Percentiles rank a stretch among this genome's conserved stretches.
These are phyloP conservation scores for Coranthus polyacanthus DNA, from an alignment of 2,797 vertebrate genomes.

Conservation along the genomic window DNA sequence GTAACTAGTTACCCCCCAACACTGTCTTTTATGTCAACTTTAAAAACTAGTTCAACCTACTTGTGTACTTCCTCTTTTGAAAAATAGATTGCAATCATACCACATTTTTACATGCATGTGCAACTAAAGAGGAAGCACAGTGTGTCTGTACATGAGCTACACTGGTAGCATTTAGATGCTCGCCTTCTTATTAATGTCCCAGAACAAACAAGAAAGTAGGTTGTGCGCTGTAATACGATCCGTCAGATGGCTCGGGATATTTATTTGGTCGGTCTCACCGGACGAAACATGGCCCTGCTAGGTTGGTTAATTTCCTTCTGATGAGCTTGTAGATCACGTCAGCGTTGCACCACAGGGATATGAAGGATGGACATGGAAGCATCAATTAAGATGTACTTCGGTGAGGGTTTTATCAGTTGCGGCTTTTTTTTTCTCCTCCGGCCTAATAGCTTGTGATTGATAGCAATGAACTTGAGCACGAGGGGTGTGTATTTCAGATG, in stretches of 20 bases:
- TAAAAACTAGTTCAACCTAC: background rate
- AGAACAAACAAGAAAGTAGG: constrained; percentile 32
- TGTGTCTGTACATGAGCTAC: background rate
- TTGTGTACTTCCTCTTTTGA: background rate
- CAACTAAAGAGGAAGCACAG: background rate
- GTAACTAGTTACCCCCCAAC: no score
- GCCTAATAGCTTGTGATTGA: constrained; percentile 76
- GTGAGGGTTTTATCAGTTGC: constrained; percentile 66
- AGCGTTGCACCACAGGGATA: constrained; percentile 54
- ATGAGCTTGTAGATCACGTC: constrained; percentile 73
- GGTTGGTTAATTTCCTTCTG: constrained; percentile 75
- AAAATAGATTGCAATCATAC: background rate
- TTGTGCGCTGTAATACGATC: constrained; percentile 48
- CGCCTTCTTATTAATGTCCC: constrained; percentile 42
- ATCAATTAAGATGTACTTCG: constrained; percentile 76
- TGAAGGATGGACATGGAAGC: constrained; percentile 59
- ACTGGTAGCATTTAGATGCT: constrained; percentile 33
- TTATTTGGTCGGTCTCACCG: constrained; percentile 54
- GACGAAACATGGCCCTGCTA: constrained; percentile 48
- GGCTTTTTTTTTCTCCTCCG: constrained; percentile 41
- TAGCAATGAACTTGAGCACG: constrained; percentile 61
- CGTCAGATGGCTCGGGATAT: constrained; percentile 40
- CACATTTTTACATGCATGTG: constrained; percentile 12
- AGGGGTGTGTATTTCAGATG: constrained; percentile 71
- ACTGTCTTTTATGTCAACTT: no score